These are phyloP conservation scores for Tapirus indicus DNA, from an alignment of 2,797 vertebrate genomes.

Conservation along the genomic window DNA sequence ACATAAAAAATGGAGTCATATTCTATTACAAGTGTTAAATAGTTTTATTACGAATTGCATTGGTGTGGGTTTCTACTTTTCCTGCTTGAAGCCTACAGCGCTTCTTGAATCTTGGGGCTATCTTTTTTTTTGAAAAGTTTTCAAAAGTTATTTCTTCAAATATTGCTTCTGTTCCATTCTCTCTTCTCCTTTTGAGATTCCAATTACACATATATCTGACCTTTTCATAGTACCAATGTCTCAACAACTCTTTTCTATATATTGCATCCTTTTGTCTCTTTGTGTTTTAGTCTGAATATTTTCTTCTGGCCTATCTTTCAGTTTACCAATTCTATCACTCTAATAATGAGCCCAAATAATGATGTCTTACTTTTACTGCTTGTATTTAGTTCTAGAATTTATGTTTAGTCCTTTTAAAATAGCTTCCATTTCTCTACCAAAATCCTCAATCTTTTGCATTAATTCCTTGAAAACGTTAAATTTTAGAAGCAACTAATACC, in stretches of 20 bases:
- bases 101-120: too few species aligned
- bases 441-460: background rate
- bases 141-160: background rate
- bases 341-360: background rate
- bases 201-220: background rate
- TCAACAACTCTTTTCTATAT: background rate
- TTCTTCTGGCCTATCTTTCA: background rate
- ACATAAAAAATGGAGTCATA: background rate
- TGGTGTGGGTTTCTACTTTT: background rate
- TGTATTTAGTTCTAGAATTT: conserved; percentile 13
- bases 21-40: background rate
- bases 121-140: too few species aligned
- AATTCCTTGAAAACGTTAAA: conserved; percentile 43
- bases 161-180: background rate
- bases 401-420: background rate
- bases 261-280: background rate
- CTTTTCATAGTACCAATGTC: background rate
- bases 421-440: background rate
- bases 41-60: background rate
- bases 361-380: background rate
- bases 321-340: background rate
- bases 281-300: background rate
- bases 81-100: background rate
- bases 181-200: background rate
- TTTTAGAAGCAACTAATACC: background rate